phyloP scores from a whole-genome alignment of 2,888 invertebrate species.

The Linnaemya tessellans region DNA sequence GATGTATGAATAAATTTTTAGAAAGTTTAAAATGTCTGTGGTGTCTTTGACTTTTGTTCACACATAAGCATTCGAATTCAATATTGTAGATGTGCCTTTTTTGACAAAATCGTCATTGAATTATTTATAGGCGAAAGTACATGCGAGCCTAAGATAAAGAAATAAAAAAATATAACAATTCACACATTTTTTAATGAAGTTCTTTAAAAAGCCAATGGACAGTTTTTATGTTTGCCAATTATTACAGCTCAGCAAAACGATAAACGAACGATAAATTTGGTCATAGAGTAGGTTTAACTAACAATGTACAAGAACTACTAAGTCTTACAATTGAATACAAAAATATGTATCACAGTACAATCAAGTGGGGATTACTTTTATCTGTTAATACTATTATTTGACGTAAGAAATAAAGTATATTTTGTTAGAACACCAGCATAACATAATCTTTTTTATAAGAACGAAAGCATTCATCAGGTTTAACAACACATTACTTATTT shows the following conservation, averaged over 20 bases:
- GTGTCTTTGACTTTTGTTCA: conserved; percentile 14
- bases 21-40: conserved; percentile 46
- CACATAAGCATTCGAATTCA: conserved; percentile 10
- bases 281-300: conserved; percentile 3
- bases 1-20: conserved; percentile 27
- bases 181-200: not conserved
- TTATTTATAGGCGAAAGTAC: conserved; percentile 57
- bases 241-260: conserved; percentile 4
- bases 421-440: conserved; percentile 57
- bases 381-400: conserved; percentile 39
- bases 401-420: conserved; percentile 7
- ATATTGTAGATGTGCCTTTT: conserved; percentile 57
- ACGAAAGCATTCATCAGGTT: conserved; percentile 35
- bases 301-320: conserved; percentile 20
- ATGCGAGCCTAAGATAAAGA: conserved; percentile 66
- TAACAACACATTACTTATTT: conserved; percentile 57
- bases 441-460: conserved; percentile 35
- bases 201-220: conserved; percentile 29
- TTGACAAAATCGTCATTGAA: conserved; percentile 59
- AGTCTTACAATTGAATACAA: conserved; percentile 13
- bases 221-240: not conserved
- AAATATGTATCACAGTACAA: conserved; percentile 26
- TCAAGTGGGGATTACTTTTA: conserved; percentile 33
- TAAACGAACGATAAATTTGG: not conserved
- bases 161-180: conserved; percentile 27